phyloP scores from a whole-genome alignment of 1,140 invertebrate genomes.

The Vollenhovia emeryi region DNA sequence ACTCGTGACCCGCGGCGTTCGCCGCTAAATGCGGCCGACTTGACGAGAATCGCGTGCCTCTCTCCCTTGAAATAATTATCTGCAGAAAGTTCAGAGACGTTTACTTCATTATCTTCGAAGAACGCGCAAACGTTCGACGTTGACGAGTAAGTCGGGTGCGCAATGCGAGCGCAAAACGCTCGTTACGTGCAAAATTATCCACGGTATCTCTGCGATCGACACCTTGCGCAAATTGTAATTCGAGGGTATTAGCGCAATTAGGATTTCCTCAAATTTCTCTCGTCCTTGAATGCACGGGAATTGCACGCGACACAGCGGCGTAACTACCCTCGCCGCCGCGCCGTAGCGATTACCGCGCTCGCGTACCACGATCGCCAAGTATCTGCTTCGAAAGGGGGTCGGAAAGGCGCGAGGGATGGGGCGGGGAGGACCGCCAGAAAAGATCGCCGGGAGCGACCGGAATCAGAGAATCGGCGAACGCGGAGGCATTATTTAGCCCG shows the following conservation, averaged over 20 bases:
- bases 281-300: slow-evolving; percentile 32
- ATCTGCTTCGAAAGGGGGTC: slow-evolving; percentile 36
- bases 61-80: slow-evolving; percentile 9
- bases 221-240: slow-evolving; percentile 61
- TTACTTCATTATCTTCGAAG: neutral
- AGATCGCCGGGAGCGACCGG: slow-evolving; percentile 19
- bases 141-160: neutral
- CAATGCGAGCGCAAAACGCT: slow-evolving; percentile 18
- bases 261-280: slow-evolving; percentile 59
- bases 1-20: neutral
- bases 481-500: slow-evolving; percentile 26
- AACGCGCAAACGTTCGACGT: neutral
- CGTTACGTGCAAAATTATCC: slow-evolving; percentile 19
- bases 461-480: slow-evolving; percentile 43
- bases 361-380: slow-evolving; percentile 4
- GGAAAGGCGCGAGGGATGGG: neutral
- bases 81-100: neutral
- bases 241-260: slow-evolving; percentile 52
- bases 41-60: neutral
- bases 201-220: slow-evolving; percentile 46
- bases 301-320: slow-evolving; percentile 25
- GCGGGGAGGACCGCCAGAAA: slow-evolving; percentile 1
- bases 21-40: neutral
- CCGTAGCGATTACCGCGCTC: slow-evolving; percentile 5
- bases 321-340: slow-evolving; percentile 39